These are phyloP conservation scores for Electrona antarctica DNA, from an alignment of 2,113 vertebrate species.

Conservation along the genomic window DNA sequence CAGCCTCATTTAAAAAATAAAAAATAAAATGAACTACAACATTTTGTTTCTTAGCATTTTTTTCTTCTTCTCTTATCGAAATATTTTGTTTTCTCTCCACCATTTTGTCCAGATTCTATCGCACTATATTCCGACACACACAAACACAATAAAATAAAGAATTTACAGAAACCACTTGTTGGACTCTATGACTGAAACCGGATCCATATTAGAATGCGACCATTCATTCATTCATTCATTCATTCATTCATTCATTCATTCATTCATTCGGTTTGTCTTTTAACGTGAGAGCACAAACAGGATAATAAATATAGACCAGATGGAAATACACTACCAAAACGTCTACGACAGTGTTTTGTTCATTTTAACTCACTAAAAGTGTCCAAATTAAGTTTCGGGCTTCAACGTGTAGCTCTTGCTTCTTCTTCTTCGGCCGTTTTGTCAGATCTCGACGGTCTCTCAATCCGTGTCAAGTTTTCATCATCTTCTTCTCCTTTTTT, in stretches of 20 bases:
- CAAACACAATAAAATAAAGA: conserved; percentile 70
- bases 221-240: conserved; percentile 54
- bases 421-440: no score
- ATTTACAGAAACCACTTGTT: conserved; percentile 69
- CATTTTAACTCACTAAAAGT: no score
- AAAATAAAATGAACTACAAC: not conserved
- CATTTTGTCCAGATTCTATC: conserved; percentile 55
- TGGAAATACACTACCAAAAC: conserved; percentile 39
- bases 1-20: conserved; percentile 8
- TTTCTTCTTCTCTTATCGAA: conserved; percentile 47
- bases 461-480: conserved; percentile 51
- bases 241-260: conserved; percentile 49
- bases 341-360: conserved; percentile 48
- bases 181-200: conserved; percentile 58
- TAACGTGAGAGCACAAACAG: conserved; percentile 59
- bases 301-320: conserved; percentile 51
- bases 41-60: conserved; percentile 13
- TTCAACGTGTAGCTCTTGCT: no score
- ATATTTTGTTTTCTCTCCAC: conserved; percentile 41
- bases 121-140: conserved; percentile 53
- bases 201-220: conserved; percentile 69
- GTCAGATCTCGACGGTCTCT: not conserved
- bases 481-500: not conserved
- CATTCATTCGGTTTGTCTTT: conserved; percentile 50
- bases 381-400: no score